Percentiles rank a stretch among this genome's conserved stretches.
These are phyloP conservation scores for Arvicanthis niloticus DNA, from an alignment of 2,113 vertebrate genomes.

Conservation along the genomic window DNA sequence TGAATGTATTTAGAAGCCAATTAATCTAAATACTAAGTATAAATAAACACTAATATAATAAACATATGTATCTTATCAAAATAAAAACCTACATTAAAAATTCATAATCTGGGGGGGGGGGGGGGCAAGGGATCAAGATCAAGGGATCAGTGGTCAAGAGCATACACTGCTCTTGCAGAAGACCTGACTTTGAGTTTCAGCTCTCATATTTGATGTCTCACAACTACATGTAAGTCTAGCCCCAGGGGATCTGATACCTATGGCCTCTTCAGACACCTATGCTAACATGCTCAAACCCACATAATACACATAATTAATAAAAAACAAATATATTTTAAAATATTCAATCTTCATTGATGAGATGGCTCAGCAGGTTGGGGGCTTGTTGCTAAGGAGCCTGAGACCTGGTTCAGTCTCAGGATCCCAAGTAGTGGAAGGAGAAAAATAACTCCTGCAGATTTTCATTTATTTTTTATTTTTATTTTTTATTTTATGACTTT, in stretches of 20 bases:
- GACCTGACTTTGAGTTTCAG: not conserved
- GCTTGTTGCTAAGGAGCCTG: not conserved
- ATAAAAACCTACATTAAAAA: constrained; percentile 31
- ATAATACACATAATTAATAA: not conserved
- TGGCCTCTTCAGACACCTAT: not conserved
- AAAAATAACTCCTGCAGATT: not conserved
- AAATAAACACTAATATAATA: not conserved
- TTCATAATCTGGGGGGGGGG: not conserved
- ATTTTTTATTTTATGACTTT: not conserved
- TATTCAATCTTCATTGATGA: not conserved
- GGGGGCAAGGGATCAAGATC: not conserved
- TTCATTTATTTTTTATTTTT: too few relatives aligned
- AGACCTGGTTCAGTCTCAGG: not conserved
- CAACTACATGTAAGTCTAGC: not conserved
- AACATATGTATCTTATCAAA: not conserved
- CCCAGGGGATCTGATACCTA: not conserved
- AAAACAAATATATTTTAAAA: not conserved
- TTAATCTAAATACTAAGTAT: not conserved
- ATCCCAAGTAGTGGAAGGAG: not conserved
- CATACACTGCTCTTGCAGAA: not conserved
- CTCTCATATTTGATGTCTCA: not conserved
- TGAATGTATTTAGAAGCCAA: not conserved
- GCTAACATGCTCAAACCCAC: not conserved
- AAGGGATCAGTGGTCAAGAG: not conserved
- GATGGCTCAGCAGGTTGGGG: not conserved